Percentiles rank a stretch among this genome's conserved stretches.
Evolutionary conservation across 2,797 vertebrate species (phyloP).

Genomic region (Acrossocheilus fasciatus): DNA sequence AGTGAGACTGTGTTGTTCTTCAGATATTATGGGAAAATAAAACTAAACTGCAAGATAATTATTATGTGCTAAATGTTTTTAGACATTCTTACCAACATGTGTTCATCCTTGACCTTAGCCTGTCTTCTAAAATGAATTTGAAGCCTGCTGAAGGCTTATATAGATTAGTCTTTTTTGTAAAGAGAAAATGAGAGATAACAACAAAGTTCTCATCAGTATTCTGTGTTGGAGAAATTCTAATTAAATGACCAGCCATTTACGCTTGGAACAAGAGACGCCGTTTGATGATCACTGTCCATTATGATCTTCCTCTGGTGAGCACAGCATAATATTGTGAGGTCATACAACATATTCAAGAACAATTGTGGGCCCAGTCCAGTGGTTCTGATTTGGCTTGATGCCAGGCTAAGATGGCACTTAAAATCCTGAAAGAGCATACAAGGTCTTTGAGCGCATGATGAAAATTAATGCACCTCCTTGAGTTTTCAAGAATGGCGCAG

Average conservation of each 20-base stretch:
- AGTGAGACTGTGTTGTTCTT: not conserved
- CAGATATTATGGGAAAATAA: not conserved
- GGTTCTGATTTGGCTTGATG: conserved; percentile 5
- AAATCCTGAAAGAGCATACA: not conserved
- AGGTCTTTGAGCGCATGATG: not conserved
- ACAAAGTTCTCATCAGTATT: conserved; percentile 29
- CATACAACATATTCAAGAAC: not conserved
- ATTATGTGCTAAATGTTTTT: not conserved
- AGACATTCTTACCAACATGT: not conserved
- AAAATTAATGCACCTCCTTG: not conserved
- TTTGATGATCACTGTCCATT: conserved; percentile 6
- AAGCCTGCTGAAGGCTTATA: not conserved
- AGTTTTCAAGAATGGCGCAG: not conserved
- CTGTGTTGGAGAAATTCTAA: not conserved
- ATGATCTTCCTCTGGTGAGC: conserved; percentile 9
- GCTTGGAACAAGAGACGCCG: not conserved
- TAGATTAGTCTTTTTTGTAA: not conserved
- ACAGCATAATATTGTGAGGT: not conserved
- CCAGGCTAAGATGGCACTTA: conserved; percentile 11
- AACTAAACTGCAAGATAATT: not conserved
- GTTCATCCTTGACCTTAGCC: not conserved
- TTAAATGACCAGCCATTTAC: conserved; percentile 23
- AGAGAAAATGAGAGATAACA: conserved; percentile 16
- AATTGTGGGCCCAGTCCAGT: not conserved
- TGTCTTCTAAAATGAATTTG: conserved; percentile 7